Evolutionary conservation across 1,140 invertebrate species (phyloP), one percentile per base, ranked within the genome.

Genomic region (Papilio polyxenes): DNA sequence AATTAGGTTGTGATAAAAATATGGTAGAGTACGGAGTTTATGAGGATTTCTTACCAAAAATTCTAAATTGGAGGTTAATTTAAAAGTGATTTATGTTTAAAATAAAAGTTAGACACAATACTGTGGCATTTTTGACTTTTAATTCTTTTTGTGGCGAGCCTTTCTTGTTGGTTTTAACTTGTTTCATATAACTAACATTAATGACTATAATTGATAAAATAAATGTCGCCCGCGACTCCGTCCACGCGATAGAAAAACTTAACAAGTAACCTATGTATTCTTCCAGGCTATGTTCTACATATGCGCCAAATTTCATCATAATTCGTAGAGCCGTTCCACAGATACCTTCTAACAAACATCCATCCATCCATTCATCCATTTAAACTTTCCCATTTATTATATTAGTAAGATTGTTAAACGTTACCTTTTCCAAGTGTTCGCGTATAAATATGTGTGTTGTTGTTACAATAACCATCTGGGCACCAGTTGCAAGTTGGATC

Each of bases 401-500:
- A 75, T 75, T 40, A 75, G n/a, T 44, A 78, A 49, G 6, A 72
- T 37, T 15, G 69, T 78, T 75, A n/a, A 37, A 76, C n/a, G 17
- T 72, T 88, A 94, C 92, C 92, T 90, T 90, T 92, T 13, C 84
- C 84, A 23, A 93, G 86, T 78, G 87, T 87, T 75, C 87, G 87
- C 2, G 87, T 87, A 80, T 92, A 90, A 11, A 89, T 77, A 75
- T 92, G 87, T 0, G 93, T 94, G 82, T 94, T 92, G 81, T 94
- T 93, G 69, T 91, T 92, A 82, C 91, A 93, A 86, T 94, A 92
- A 0, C 92, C 93, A 83, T 93, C 92, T 62, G 92, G 90, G 80
- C 93, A 94, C 90, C 90, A 91, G 87, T 93, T 92, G 87, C 93
- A 94, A 1, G 74, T 84, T 2, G 90, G 84, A 81, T 94, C 93